Evolutionary conservation across 2,797 vertebrate genomes (phyloP).

Genomic region (Ctenosaura bakeri): DNA sequence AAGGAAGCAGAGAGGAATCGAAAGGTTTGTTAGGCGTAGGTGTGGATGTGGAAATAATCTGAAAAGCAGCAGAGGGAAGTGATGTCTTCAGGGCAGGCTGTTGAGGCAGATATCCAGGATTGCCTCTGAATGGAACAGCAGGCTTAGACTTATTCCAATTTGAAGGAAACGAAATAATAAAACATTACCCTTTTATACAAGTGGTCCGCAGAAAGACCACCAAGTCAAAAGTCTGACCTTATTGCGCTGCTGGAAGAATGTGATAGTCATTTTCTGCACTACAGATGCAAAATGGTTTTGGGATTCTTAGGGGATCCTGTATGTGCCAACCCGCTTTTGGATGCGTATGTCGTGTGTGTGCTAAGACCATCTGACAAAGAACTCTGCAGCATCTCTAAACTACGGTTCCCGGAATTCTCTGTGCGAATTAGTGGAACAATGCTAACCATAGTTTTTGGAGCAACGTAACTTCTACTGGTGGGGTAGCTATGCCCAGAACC

Average conservation of each 20-base stretch:
- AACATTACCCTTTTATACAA: no score
- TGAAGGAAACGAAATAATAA: neutral
- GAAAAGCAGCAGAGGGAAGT: neutral
- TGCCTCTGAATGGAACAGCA: neutral
- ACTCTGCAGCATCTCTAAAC: neutral
- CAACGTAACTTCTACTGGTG: no score
- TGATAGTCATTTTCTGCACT: neutral
- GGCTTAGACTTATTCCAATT: neutral
- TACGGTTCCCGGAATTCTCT: neutral
- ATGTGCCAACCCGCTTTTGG: neutral
- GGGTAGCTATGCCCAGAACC: no score
- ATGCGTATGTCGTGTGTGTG: no score
- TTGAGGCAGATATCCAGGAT: neutral
- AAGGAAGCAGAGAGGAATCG: conserved; percentile 73
- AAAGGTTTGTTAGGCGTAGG: neutral
- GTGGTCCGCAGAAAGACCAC: neutral
- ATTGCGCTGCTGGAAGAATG: neutral
- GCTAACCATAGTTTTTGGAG: neutral
- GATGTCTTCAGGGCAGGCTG: neutral
- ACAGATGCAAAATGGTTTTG: neutral
- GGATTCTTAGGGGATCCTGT: no score
- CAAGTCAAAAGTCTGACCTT: neutral
- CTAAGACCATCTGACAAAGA: neutral
- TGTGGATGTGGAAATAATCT: neutral
- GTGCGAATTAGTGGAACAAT: neutral